Evolutionary conservation across 2,113 vertebrate species (phyloP).

Genomic region (Craseonycteris thonglongyai): DNA sequence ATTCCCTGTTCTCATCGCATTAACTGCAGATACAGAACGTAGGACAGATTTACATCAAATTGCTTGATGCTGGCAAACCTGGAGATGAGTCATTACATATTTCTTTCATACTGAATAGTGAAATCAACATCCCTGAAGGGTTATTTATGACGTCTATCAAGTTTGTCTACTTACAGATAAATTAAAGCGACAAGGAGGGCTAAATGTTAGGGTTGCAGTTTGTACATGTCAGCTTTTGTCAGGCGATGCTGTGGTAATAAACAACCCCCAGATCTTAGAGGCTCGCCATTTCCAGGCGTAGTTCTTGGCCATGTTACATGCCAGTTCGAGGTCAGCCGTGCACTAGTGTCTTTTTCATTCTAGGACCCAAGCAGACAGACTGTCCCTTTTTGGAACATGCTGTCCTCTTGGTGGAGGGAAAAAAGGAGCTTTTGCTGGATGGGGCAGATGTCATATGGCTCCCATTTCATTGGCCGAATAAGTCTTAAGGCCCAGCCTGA

Average conservation of each 20-base stretch:
- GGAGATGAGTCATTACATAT: neutral
- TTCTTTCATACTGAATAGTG: neutral
- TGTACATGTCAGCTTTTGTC: neutral
- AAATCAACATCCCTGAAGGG: neutral
- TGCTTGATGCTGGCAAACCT: neutral
- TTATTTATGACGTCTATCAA: neutral
- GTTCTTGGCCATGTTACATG: neutral
- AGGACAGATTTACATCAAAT: neutral
- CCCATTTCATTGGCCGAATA: neutral
- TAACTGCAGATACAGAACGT: neutral
- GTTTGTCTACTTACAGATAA: neutral
- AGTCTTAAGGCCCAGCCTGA: neutral
- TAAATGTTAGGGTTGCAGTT: neutral
- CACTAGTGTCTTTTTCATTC: neutral
- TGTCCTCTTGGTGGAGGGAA: neutral
- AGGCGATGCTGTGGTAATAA: neutral
- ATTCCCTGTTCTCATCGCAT: neutral
- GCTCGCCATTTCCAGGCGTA: neutral
- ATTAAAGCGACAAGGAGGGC: neutral
- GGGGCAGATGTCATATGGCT: neutral
- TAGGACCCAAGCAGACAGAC: neutral
- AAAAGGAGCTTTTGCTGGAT: neutral
- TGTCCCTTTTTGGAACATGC: neutral
- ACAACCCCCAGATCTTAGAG: neutral
- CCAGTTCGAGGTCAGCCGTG: neutral